Conservation (phyloP, 2,888 invertebrate species). For the Drosophila anomalata region DNA sequence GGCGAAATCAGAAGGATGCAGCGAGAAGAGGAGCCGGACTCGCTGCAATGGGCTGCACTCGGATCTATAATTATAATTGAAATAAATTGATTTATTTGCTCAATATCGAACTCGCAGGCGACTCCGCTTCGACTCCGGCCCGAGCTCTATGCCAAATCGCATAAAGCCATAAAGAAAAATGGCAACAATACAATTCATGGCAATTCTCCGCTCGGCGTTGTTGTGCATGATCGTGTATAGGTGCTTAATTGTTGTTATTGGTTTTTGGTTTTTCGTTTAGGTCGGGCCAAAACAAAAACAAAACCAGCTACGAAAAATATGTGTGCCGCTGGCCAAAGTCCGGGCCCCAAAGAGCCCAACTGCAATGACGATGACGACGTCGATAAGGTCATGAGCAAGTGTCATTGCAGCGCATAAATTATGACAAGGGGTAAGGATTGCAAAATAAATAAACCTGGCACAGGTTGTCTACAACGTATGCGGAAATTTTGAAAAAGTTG, state of each 20-base stretch:
- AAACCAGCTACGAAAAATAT: constrained; percentile 11
- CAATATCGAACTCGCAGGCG: constrained; percentile 51
- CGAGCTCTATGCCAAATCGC: constrained; percentile 72
- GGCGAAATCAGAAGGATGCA: constrained; percentile 27
- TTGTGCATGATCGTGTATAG: constrained; percentile 38
- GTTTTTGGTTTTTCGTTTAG: constrained; percentile 56
- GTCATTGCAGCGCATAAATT: constrained; percentile 78
- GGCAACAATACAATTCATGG: constrained; percentile 76
- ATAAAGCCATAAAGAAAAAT: constrained; percentile 73
- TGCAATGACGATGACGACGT: constrained; percentile 48
- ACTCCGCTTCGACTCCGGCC: constrained; percentile 39
- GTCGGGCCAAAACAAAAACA: constrained; percentile 13
- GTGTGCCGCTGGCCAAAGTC: constrained; percentile 56
- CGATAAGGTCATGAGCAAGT: constrained; percentile 80
- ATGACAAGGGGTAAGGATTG: constrained; percentile 47
- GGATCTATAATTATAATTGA: constrained; percentile 83
- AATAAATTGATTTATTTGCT: constrained; percentile 83
- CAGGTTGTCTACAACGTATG: constrained; percentile 32
- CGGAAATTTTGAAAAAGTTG: constrained; percentile 11
- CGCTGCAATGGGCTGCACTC: constrained; percentile 45
- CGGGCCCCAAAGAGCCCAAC: constrained; percentile 34
- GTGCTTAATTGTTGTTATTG: constrained; percentile 78
- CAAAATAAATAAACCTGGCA: constrained; percentile 38
- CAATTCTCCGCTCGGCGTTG: constrained; percentile 15
- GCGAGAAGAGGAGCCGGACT: constrained; percentile 14